Base-by-base conservation (phyloP, 37 sponge, comb jelly and placozoan genomes). In the Ephydatia muelleri region DNA sequence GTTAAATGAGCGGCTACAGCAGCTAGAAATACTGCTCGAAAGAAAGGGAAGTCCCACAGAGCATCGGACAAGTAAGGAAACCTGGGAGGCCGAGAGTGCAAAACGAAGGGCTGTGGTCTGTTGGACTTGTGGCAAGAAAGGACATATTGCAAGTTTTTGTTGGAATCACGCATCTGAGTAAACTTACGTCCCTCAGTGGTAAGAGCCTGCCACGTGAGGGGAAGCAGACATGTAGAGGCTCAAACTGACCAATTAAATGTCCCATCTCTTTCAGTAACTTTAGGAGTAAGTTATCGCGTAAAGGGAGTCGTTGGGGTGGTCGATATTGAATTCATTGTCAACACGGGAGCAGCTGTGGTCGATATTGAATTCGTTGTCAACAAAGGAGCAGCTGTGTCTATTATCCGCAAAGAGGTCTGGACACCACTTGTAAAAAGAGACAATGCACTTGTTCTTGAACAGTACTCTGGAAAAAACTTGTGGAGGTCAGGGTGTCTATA, bases 151-250 rank as follows among this genome's bases (percentile, higher is more conserved):
- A 57, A 5, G 57, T 14, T 14, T 57, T 57, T 57, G 6, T 57
- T 14, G 57, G 57, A 57, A 34, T 21, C 68, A 23, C 25, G 67
- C 38, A 27, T n/a, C 47, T 1, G 28, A 78, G 26, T 43, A 89
- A 83, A 84, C 81, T 37, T 40, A 13, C 14, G 21, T 49, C 85
- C 89, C 73, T 28, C 80, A 29, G 80, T 35, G 68, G 34, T 28
- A 67, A 23, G 84, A 65, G 84, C 74, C 85, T 22, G 37, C 25
- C 49, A 80, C 64, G 34, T 36, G 85, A 80, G 81, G 85, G 81
- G 16, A n/a, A 21, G 16, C n/a, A n/a, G 9, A 26, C 40, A 5
- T 69, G 30, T 69, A 57, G 49, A 79, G 80, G 57, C 80, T 33
- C 65, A 68, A 23, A 31, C 32, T 38, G n/a, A 40, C 48, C 76